phyloP scores from a whole-genome alignment of 2,888 invertebrate species.

The Drosophila picticornis region DNA sequence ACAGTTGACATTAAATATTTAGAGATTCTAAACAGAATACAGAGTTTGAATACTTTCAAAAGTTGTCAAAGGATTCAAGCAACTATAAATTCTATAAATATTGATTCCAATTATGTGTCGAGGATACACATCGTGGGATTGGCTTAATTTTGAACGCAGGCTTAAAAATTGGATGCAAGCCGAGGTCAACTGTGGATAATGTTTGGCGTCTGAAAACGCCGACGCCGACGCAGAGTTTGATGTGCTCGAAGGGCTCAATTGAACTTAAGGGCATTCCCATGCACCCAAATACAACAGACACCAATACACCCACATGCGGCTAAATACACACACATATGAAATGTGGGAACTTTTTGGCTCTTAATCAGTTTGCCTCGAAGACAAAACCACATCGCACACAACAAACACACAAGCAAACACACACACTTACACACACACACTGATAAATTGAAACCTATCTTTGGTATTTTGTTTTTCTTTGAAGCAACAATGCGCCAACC shows the following conservation, averaged over 20 bases:
- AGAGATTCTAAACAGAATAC: background rate
- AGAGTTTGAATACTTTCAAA: background rate
- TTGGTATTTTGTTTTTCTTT: conserved; percentile 69
- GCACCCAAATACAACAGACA: conserved; percentile 33
- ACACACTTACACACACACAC: conserved; percentile 41
- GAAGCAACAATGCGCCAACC: conserved; percentile 78
- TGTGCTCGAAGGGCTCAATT: conserved; percentile 59
- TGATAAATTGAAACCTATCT: conserved; percentile 71
- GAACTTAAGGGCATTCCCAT: conserved; percentile 66
- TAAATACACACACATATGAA: conserved; percentile 52
- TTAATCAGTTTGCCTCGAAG: conserved; percentile 66
- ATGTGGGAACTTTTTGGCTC: conserved; percentile 69
- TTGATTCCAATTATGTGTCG: conserved; percentile 1
- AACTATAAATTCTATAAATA: background rate
- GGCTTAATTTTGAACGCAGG: background rate
- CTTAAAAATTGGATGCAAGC: background rate
- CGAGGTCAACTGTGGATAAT: conserved; percentile 33
- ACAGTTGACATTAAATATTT: background rate
- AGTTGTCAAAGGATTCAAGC: background rate
- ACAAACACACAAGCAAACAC: conserved; percentile 40
- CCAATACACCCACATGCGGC: conserved; percentile 40
- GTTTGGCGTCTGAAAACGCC: conserved; percentile 26
- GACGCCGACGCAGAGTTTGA: conserved; percentile 44
- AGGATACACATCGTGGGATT: background rate
- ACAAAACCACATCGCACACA: conserved; percentile 61